Evolutionary conservation across 2,888 invertebrate genomes (phyloP).

Genomic region (Ametastegia equiseti): DNA sequence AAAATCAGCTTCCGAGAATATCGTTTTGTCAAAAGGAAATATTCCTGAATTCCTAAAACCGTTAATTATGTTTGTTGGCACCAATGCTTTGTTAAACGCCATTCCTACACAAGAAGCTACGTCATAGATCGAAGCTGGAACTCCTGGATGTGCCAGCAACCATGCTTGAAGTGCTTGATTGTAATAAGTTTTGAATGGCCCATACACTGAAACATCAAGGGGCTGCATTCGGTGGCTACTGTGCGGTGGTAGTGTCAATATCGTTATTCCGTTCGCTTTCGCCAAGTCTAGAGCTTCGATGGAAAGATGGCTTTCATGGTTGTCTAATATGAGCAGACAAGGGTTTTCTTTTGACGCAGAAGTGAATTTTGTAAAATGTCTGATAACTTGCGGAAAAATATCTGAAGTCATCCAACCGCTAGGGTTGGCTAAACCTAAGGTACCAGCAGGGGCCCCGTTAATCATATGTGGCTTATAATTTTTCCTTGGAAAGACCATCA

Average conservation of each 20-base stretch:
- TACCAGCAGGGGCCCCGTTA: slow-evolving; percentile 66
- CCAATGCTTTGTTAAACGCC: slow-evolving; percentile 52
- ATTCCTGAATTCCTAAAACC: slow-evolving; percentile 57
- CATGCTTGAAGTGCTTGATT: slow-evolving; percentile 63
- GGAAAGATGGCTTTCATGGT: slow-evolving; percentile 47
- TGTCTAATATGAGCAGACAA: background rate
- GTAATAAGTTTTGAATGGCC: slow-evolving; percentile 65
- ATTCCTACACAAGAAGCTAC: slow-evolving; percentile 61
- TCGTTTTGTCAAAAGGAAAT: slow-evolving; percentile 55
- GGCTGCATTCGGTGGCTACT: slow-evolving; percentile 70
- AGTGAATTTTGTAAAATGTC: slow-evolving; percentile 67
- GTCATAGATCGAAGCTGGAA: slow-evolving; percentile 63
- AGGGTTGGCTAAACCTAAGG: slow-evolving; percentile 66
- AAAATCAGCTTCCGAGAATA: slow-evolving; percentile 52
- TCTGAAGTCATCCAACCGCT: slow-evolving; percentile 70
- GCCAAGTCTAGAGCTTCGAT: slow-evolving; percentile 60
- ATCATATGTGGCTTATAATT: slow-evolving; percentile 65
- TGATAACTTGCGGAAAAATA: slow-evolving; percentile 66
- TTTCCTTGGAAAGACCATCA: slow-evolving; percentile 68
- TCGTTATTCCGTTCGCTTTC: slow-evolving; percentile 65
- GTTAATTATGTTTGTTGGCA: slow-evolving; percentile 53
- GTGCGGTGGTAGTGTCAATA: slow-evolving; percentile 67
- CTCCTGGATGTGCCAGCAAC: slow-evolving; percentile 59
- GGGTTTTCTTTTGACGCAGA: background rate
- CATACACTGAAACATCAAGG: slow-evolving; percentile 69